phyloP scores from a whole-genome alignment of 2,113 vertebrate species.

The Ctenomys sociabilis region DNA sequence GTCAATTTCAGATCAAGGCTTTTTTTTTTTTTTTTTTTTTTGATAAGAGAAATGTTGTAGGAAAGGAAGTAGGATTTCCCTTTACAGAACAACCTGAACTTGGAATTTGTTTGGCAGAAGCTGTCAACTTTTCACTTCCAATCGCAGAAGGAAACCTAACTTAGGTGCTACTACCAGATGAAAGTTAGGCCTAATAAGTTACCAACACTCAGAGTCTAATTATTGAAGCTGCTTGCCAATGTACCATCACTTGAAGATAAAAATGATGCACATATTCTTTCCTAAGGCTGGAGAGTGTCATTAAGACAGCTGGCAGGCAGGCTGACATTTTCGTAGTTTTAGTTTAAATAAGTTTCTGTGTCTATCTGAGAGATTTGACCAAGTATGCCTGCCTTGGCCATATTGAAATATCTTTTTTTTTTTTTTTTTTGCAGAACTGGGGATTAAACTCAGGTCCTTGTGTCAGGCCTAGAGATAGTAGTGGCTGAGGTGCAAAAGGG shows the following conservation, averaged over 20 bases:
- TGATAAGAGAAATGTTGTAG: slow-evolving; percentile 16
- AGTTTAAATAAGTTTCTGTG: slow-evolving; percentile 67
- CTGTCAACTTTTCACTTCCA: slow-evolving; percentile 53
- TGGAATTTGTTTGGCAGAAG: slow-evolving; percentile 36
- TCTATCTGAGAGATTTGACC: slow-evolving; percentile 70
- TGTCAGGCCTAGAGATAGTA: not conserved
- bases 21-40: slow-evolving; percentile 17
- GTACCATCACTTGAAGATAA: slow-evolving; percentile 33
- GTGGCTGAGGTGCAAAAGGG: not conserved
- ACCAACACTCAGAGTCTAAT: slow-evolving; percentile 10
- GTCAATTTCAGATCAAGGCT: slow-evolving; percentile 4
- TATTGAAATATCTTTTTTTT: slow-evolving; percentile 75
- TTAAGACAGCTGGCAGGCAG: slow-evolving; percentile 67
- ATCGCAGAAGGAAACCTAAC: not conserved
- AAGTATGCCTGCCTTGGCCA: slow-evolving; percentile 56
- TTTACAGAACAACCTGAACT: slow-evolving; percentile 21
- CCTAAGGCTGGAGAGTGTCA: slow-evolving; percentile 62
- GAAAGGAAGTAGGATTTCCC: slow-evolving; percentile 23
- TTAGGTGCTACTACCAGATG: not conserved
- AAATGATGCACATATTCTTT: slow-evolving; percentile 15
- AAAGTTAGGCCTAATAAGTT: slow-evolving; percentile 54
- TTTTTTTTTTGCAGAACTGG: no score
- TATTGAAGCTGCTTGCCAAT: slow-evolving; percentile 57
- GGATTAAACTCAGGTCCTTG: no score
- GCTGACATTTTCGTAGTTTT: slow-evolving; percentile 70